Percentiles rank a stretch among this genome's conserved stretches.
These are phyloP conservation scores for Sarcophaga caerulescens DNA, from an alignment of 2,888 invertebrate genomes.

Conservation along the genomic window DNA sequence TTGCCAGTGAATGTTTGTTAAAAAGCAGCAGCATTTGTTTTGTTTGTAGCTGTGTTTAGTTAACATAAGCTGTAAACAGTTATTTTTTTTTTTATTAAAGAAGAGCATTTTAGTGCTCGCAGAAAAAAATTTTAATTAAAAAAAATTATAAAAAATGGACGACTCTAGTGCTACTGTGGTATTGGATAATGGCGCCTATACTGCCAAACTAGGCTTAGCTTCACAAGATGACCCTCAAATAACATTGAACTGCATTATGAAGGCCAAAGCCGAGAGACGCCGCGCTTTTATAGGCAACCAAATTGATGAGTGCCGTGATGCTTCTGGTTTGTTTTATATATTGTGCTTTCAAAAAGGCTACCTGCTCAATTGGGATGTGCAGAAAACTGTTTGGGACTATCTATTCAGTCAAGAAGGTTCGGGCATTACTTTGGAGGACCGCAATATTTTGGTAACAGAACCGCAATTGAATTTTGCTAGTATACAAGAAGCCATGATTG, in stretches of 20 bases:
- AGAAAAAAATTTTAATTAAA: background rate
- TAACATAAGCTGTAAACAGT: constrained; percentile 24
- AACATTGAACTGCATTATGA: constrained; percentile 97
- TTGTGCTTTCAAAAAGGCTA: constrained; percentile 97
- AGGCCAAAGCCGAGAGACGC: constrained; percentile 97
- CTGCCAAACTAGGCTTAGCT: constrained; percentile 92
- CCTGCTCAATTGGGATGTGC: constrained; percentile 94
- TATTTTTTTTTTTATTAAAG: background rate
- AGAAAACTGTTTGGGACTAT: constrained; percentile 98
- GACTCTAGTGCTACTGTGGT: constrained; percentile 80
- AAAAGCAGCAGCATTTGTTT: constrained; percentile 22
- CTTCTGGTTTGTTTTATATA: constrained; percentile 96
- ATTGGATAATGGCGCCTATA: constrained; percentile 94
- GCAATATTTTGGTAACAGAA: constrained; percentile 94
- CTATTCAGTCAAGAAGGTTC: constrained; percentile 93
- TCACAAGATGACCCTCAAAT: constrained; percentile 87
- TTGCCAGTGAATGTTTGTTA: background rate
- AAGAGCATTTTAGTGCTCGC: background rate
- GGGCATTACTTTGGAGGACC: constrained; percentile 89
- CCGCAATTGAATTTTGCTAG: constrained; percentile 96
- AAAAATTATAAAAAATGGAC: constrained; percentile 63
- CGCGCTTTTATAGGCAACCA: constrained; percentile 96
- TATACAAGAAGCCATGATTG: constrained; percentile 95
- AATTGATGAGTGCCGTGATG: constrained; percentile 97
- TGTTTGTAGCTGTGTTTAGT: constrained; percentile 18